These are phyloP conservation scores for Pachyramphus minor DNA, from an alignment of 2,113 vertebrate species.

Conservation along the genomic window DNA sequence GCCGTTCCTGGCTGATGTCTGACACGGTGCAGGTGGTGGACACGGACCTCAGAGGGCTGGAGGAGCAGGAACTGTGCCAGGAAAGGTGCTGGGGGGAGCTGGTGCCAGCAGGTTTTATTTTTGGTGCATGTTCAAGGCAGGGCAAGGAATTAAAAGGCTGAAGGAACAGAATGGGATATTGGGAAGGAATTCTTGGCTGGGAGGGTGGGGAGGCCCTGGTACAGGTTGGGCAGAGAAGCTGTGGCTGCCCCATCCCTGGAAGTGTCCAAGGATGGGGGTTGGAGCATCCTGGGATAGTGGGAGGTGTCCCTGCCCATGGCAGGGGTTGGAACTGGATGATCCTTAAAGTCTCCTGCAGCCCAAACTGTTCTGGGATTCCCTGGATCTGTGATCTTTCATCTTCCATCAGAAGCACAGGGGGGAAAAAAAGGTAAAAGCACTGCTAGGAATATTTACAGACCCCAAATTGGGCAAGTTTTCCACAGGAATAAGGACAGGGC, in stretches of 20 bases:
- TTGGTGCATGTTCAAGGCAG: not conserved
- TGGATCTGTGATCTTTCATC: not conserved
- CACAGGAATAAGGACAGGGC: not conserved
- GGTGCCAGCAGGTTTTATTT: accelerated
- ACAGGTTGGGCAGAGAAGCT: not conserved
- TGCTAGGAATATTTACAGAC: not conserved
- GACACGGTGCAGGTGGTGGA: not conserved
- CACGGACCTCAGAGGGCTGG: not conserved
- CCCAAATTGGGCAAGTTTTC: not conserved
- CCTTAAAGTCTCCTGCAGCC: not conserved
- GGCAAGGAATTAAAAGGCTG: not conserved
- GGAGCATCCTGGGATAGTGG: not conserved
- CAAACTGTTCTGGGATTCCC: not conserved
- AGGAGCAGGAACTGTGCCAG: not conserved
- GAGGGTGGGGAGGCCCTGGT: not conserved
- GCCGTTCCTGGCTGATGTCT: not conserved
- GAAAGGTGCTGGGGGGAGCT: not conserved
- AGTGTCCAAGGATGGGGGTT: not conserved
- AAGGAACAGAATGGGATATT: not conserved
- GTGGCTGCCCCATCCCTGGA: not conserved
- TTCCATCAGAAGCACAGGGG: not conserved
- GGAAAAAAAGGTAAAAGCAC: not conserved
- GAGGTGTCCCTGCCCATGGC: not conserved
- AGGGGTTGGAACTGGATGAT: not conserved
- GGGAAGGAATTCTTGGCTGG: not conserved